Percentiles rank a stretch among this genome's conserved stretches.
Evolutionary conservation across 2,797 vertebrate genomes (phyloP).

Genomic region (Potorous gilbertii): DNA sequence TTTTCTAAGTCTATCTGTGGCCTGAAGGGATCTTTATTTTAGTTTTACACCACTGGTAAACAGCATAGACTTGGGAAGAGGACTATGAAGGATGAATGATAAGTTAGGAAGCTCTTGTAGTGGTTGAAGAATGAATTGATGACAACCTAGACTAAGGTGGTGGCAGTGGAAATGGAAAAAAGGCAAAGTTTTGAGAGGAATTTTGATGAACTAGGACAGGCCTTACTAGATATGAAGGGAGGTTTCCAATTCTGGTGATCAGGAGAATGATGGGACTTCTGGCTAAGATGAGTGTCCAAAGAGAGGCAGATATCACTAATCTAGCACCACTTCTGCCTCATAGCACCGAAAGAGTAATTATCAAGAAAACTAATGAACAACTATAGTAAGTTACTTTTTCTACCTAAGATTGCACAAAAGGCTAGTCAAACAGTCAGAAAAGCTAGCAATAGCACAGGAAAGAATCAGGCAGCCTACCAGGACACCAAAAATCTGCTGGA

Average conservation of each 20-base stretch:
- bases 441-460: background rate
- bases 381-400: background rate
- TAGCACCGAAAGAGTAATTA: background rate
- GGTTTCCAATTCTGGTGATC: background rate
- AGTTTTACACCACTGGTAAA: background rate
- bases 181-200: too few species aligned
- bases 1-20: background rate
- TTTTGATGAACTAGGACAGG: background rate
- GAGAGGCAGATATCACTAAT: background rate
- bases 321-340: background rate
- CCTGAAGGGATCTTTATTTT: background rate
- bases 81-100: background rate
- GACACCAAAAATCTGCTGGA: too few species aligned
- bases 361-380: background rate
- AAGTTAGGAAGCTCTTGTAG: background rate
- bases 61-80: background rate
- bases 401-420: background rate
- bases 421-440: background rate
- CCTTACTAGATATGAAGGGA: background rate
- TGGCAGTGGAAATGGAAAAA: background rate
- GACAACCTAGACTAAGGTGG: rapidly evolving
- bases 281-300: background rate
- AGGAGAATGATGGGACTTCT: background rate
- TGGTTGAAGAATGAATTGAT: background rate
- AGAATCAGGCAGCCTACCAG: too few species aligned